A percentile compares a stretch with the other conserved stretches of the same genome.
These are phyloP conservation scores for Drosophila miranda DNA, from an alignment of 1,140 invertebrate species.

Conservation along the genomic window DNA sequence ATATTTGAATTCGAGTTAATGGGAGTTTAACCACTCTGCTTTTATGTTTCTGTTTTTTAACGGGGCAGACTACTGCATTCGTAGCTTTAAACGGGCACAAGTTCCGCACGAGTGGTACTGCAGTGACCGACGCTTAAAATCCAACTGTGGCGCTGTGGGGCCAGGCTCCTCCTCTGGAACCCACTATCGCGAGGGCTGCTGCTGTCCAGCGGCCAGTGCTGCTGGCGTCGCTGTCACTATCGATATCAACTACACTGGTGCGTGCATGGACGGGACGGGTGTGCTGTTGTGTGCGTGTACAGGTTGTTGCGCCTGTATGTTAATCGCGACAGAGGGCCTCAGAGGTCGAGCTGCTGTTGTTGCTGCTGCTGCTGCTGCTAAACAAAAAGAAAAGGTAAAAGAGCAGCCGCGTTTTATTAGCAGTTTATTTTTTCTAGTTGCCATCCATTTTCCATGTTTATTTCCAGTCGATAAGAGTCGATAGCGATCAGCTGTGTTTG, in stretches of 20 bases:
- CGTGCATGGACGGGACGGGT: slow-evolving; percentile 20
- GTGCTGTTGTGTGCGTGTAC: slow-evolving; percentile 38
- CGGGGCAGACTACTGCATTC: slow-evolving; percentile 2
- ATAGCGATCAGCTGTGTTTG: slow-evolving; percentile 41
- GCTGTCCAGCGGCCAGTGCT: slow-evolving; percentile 24
- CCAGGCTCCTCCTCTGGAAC: slow-evolving; percentile 45
- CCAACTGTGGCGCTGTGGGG: slow-evolving; percentile 46
- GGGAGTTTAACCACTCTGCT: slow-evolving; percentile 40
- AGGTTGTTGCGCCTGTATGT: slow-evolving; percentile 67
- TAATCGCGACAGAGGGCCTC: slow-evolving; percentile 68
- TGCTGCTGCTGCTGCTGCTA: slow-evolving; percentile 41
- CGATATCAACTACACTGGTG: slow-evolving; percentile 62
- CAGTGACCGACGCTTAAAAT: slow-evolving; percentile 72
- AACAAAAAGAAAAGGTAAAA: slow-evolving; percentile 44
- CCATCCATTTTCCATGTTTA: slow-evolving; percentile 10
- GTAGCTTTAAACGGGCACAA: slow-evolving; percentile 36
- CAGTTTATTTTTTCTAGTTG: slow-evolving; percentile 28
- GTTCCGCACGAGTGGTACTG: slow-evolving; percentile 66
- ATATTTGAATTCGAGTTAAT: slow-evolving; percentile 23
- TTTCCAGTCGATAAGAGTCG: slow-evolving; percentile 30
- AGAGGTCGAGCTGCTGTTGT: slow-evolving; percentile 52
- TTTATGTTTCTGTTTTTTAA: slow-evolving; percentile 13
- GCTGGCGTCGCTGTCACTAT: slow-evolving; percentile 45
- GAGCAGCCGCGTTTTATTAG: slow-evolving; percentile 23
- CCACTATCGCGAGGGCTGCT: slow-evolving; percentile 56